Percentiles rank a stretch among this genome's conserved stretches.
Evolutionary conservation across 2,888 invertebrate genomes (phyloP).

Genomic region (Lycaena phlaeas): DNA sequence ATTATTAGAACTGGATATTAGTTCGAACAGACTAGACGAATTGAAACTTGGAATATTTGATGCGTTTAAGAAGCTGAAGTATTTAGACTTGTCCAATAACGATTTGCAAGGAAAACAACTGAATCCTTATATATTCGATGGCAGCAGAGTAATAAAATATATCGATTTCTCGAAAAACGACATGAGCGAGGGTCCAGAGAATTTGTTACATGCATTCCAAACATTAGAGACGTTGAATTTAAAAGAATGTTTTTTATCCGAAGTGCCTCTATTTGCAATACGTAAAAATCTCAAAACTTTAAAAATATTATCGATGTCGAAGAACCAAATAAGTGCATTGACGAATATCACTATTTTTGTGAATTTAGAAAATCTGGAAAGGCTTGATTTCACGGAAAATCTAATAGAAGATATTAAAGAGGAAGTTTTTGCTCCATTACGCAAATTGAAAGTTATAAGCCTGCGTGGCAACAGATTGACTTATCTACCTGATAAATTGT

Average conservation of each 20-base stretch:
- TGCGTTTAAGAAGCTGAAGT: conserved; percentile 28
- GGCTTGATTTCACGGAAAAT: conserved; percentile 42
- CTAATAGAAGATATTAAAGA: conserved; percentile 34
- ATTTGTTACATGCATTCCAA: conserved; percentile 29
- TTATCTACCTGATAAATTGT: conserved; percentile 36
- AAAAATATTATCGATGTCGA: conserved; percentile 36
- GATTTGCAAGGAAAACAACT: conserved; percentile 30
- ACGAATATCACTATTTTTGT: conserved; percentile 27
- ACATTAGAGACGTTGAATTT: conserved; percentile 33
- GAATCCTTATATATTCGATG: conserved; percentile 31
- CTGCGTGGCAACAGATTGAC: conserved; percentile 41
- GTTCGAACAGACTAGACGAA: conserved; percentile 29
- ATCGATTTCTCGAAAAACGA: conserved; percentile 43
- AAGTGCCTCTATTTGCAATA: conserved; percentile 39
- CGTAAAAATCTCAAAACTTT: conserved; percentile 37
- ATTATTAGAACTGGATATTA: conserved; percentile 35
- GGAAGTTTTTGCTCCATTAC: conserved; percentile 36
- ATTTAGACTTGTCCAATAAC: conserved; percentile 40
- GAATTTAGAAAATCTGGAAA: conserved; percentile 36
- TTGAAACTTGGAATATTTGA: conserved; percentile 37
- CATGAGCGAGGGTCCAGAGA: conserved; percentile 32
- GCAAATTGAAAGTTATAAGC: conserved; percentile 34
- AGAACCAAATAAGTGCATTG: conserved; percentile 37
- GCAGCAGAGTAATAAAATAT: conserved; percentile 25
- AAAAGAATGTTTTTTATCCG: conserved; percentile 33